Evolutionary conservation across 2,888 invertebrate genomes (phyloP).

Genomic region (Drosophila anomelani): DNA sequence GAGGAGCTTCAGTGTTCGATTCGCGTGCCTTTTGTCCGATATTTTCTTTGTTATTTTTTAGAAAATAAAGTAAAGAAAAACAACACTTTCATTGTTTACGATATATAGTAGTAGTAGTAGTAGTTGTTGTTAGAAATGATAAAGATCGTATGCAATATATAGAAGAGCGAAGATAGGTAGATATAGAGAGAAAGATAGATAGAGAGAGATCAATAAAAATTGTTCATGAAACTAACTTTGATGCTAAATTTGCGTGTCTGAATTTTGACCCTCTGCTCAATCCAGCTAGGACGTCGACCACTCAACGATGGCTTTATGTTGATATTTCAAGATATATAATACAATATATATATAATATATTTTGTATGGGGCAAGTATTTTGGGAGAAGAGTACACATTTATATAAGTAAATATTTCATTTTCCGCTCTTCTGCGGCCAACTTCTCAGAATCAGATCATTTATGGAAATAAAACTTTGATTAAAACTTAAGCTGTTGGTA

Average conservation of each 20-base stretch:
- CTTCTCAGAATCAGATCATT: conserved; percentile 48
- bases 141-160: conserved; percentile 52
- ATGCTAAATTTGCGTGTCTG: conserved; percentile 85
- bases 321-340: conserved; percentile 58
- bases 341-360: conserved; percentile 44
- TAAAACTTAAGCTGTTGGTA: conserved; percentile 67
- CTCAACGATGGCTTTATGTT: conserved; percentile 84
- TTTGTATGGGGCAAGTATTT: conserved; percentile 57
- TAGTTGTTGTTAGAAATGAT: conserved; percentile 26
- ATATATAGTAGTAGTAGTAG: conserved; percentile 28
- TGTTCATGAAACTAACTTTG: conserved; percentile 84
- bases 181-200: conserved; percentile 51
- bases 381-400: conserved; percentile 57
- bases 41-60: conserved; percentile 26
- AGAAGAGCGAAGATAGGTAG: conserved; percentile 49
- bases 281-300: conserved; percentile 85
- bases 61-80: conserved; percentile 9
- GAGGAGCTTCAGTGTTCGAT: conserved; percentile 25
- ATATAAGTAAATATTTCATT: conserved; percentile 41
- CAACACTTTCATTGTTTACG: conserved; percentile 33
- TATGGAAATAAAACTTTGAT: conserved; percentile 67
- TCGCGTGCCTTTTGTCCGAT: conserved; percentile 34
- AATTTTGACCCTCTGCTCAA: conserved; percentile 85
- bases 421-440: conserved; percentile 20
- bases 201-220: conserved; percentile 69